Percentiles rank a stretch among this genome's conserved stretches.
These are phyloP conservation scores for Drosophila equinoxialis DNA, from an alignment of 1,140 invertebrate genomes.

Conservation along the genomic window DNA sequence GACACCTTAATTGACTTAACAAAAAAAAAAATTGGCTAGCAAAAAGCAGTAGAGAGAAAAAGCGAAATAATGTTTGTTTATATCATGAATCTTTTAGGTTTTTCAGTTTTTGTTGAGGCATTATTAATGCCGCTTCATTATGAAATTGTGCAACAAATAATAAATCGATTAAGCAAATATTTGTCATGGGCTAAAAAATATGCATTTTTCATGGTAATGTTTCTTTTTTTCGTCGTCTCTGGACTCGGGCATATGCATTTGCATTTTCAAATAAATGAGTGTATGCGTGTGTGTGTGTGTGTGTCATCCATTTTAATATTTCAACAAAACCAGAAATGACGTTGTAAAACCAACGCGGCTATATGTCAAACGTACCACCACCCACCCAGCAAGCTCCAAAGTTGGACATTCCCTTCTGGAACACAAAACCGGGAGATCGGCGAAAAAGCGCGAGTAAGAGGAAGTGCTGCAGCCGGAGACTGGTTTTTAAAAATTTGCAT, in stretches of 20 bases:
- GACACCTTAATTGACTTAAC: conserved; percentile 7
- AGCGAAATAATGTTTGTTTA: background rate
- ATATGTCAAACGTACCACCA: conserved; percentile 76
- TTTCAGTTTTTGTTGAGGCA: conserved; percentile 40
- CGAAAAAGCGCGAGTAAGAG: background rate
- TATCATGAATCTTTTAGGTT: conserved; percentile 60
- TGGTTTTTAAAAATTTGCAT: conserved; percentile 75
- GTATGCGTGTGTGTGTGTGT: conserved; percentile 27
- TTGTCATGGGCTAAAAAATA: conserved; percentile 66
- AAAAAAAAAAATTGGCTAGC: too few relatives aligned
- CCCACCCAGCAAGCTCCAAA: conserved; percentile 16
- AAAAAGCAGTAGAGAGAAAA: background rate
- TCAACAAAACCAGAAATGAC: conserved; percentile 81
- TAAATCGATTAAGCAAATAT: conserved; percentile 81
- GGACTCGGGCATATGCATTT: conserved; percentile 55
- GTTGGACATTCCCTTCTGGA: too few relatives aligned
- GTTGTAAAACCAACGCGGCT: conserved; percentile 79
- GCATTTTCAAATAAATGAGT: conserved; percentile 15
- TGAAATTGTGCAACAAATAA: conserved; percentile 78
- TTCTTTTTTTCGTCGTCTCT: conserved; percentile 19
- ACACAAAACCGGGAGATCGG: too few relatives aligned
- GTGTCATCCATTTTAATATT: conserved; percentile 79
- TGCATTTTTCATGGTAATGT: conserved; percentile 55
- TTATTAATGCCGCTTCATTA: conserved; percentile 77
- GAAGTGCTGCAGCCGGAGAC: conserved; percentile 22